A percentile compares a stretch with the other conserved stretches of the same genome.
These are phyloP conservation scores for Apeltes quadracus DNA, from an alignment of 2,113 vertebrate genomes.

Conservation along the genomic window DNA sequence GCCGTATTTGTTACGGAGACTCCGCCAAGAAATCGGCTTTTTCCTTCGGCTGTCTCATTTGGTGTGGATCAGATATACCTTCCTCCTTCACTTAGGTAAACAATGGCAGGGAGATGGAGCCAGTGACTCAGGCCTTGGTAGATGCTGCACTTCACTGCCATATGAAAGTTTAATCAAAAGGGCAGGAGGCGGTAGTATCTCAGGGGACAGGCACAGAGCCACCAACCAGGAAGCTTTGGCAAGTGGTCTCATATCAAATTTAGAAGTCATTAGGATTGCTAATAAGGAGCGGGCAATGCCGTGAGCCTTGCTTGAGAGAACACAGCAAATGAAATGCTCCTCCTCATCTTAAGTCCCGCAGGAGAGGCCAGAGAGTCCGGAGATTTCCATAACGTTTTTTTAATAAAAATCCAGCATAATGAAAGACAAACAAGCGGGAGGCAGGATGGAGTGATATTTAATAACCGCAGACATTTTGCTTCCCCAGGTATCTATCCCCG, in stretches of 20 bases:
- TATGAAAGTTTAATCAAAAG: constrained; percentile 79
- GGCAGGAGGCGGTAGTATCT: constrained; percentile 70
- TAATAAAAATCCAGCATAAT: constrained; percentile 68
- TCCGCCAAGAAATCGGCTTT: constrained; percentile 60
- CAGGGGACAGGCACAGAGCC: constrained; percentile 54
- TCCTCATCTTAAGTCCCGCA: constrained; percentile 55
- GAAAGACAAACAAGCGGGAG: constrained; percentile 71
- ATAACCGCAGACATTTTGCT: constrained; percentile 46
- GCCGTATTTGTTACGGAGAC: constrained; percentile 56
- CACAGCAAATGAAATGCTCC: constrained; percentile 63
- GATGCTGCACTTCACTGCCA: constrained; percentile 60
- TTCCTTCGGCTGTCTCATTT: constrained; percentile 67
- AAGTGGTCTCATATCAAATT: constrained; percentile 77
- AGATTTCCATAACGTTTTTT: constrained; percentile 67
- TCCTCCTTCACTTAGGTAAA: constrained; percentile 73
- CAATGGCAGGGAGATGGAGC: constrained; percentile 66
- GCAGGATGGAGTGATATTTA: constrained; percentile 61
- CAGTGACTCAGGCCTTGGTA: constrained; percentile 63
- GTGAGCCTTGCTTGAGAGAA: constrained; percentile 53
- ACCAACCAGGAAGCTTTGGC: constrained; percentile 69
- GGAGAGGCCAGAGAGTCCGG: constrained; percentile 60
- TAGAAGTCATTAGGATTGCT: constrained; percentile 78
- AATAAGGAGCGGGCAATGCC: constrained; percentile 68
- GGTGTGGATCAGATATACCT: constrained; percentile 73
- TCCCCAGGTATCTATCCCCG: constrained; percentile 47